Base-by-base conservation (phyloP, 2,113 vertebrate genomes). In the Perognathus longimembris region DNA sequence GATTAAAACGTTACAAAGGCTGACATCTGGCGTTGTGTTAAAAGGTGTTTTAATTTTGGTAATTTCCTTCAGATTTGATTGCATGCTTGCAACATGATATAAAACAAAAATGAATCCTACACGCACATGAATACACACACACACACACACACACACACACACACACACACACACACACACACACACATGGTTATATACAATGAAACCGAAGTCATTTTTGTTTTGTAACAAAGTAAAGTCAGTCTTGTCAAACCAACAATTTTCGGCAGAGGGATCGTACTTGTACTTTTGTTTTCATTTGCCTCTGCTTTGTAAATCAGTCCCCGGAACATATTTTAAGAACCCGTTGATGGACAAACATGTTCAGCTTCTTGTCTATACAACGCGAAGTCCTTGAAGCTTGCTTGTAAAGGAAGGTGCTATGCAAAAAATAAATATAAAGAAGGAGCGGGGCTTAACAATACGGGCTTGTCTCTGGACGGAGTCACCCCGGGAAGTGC, bases 391-490 rank as follows among this genome's bases (percentile, higher is more conserved):
- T 15, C 34, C 6, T 28, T 85, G 26, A 5, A n/a, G 45, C 12
- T 36, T 85, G 75, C 71, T 63, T 9, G 86, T 45, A 57, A 94
- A 94, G 78, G 20, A 91, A 75, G 86, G 77, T 14, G 45, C 1
- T 38, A 71, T 34, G 22, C 34, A 85, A 81, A 54, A 95, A 81
- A 40, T 66, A 77, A 61, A 69, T 34, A 67, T 61, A 88, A 91
- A 76, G 69, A 85, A 91, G 88, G 80, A 36, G 82, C 89, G 32
- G 15, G 74, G 38, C 50, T 77, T 36, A 95, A 96, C 92, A 97
- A 92, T 91, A 93, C 3, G 70, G 92, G 95, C 92, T 92, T 97
- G 95, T 97, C 89, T 93, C 69, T 0, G 1, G 69, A 57, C 77
- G 11, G 85, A 91, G 78, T 88, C 82, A 83, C 91, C 76, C 50